A percentile compares a stretch with the other conserved stretches of the same genome.
Conservation (phyloP, 2,888 invertebrate species). For the Ferrisia virgata region DNA sequence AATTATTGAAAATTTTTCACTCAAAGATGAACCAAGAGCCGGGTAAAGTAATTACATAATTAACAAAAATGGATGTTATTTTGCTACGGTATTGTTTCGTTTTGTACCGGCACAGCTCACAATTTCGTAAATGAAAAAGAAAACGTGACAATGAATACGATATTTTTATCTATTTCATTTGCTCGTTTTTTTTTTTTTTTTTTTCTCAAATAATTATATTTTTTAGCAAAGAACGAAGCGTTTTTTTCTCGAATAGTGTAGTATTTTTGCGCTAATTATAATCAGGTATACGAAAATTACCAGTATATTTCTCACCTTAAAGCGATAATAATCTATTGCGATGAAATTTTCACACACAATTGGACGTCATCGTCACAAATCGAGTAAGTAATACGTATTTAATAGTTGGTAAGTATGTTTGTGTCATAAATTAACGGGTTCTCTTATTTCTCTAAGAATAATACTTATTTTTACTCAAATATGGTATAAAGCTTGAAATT, state of each 20-base stretch:
- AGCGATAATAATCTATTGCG: too few species aligned
- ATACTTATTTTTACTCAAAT: too few species aligned
- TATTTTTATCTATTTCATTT: not conserved
- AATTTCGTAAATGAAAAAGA: not conserved
- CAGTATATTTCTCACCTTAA: too few species aligned
- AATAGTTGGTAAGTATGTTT: too few species aligned
- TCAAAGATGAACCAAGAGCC: not conserved
- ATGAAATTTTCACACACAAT: too few species aligned
- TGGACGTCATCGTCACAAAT: too few species aligned
- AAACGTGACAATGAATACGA: not conserved
- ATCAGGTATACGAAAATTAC: too few species aligned
- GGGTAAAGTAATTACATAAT: not conserved
- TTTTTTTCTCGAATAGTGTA: not conserved
- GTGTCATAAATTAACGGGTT: too few species aligned
- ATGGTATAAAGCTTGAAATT: too few species aligned
- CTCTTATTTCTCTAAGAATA: too few species aligned
- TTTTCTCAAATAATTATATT: not conserved
- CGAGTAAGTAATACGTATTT: too few species aligned
- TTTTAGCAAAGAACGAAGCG: not conserved
- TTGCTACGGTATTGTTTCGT: not conserved
- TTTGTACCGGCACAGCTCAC: not conserved
- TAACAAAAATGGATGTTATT: not conserved
- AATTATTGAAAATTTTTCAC: not conserved
- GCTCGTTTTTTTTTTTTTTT: not conserved
- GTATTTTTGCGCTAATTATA: not conserved